phyloP scores from a whole-genome alignment of 1,140 invertebrate species.

The Scaptomyza montana region DNA sequence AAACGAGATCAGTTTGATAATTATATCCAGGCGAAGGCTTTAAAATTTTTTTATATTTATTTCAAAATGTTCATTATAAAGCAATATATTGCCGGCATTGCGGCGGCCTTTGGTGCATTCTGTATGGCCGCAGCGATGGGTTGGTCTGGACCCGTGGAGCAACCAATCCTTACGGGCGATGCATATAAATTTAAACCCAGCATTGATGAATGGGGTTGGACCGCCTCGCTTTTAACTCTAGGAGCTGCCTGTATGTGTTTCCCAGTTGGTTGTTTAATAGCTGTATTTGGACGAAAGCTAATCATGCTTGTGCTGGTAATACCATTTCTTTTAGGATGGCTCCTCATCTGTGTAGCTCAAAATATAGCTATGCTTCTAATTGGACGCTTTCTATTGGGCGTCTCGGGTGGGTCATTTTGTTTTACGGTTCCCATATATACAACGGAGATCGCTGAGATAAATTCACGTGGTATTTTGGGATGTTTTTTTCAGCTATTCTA shows the following conservation, averaged over 20 bases:
- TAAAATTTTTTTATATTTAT: not conserved
- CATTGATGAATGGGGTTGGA: constrained; percentile 48
- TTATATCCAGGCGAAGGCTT: not conserved
- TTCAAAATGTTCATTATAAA: constrained; percentile 15
- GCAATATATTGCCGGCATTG: constrained; percentile 56
- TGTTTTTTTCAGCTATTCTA: constrained; percentile 89
- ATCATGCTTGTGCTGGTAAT: constrained; percentile 87
- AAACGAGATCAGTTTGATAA: no score
- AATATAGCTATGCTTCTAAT: constrained; percentile 86
- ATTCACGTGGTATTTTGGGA: constrained; percentile 88
- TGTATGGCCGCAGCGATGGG: constrained; percentile 86
- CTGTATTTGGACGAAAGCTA: constrained; percentile 87
- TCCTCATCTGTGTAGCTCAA: constrained; percentile 86
- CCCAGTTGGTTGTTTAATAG: constrained; percentile 86
- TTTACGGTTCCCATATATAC: constrained; percentile 89
- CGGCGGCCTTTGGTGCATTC: constrained; percentile 85
- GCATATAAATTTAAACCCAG: constrained; percentile 31
- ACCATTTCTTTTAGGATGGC: constrained; percentile 88
- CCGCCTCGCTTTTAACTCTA: constrained; percentile 50
- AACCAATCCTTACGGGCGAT: constrained; percentile 1
- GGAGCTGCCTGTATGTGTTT: constrained; percentile 86
- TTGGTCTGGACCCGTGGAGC: constrained; percentile 88
- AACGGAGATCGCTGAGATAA: constrained; percentile 88
- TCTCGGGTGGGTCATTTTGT: constrained; percentile 88
- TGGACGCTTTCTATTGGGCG: constrained; percentile 88